Evolutionary conservation across 2,797 vertebrate species (phyloP), one percentile per base, ranked within the genome.

Genomic region (Clarias laeviceps): DNA sequence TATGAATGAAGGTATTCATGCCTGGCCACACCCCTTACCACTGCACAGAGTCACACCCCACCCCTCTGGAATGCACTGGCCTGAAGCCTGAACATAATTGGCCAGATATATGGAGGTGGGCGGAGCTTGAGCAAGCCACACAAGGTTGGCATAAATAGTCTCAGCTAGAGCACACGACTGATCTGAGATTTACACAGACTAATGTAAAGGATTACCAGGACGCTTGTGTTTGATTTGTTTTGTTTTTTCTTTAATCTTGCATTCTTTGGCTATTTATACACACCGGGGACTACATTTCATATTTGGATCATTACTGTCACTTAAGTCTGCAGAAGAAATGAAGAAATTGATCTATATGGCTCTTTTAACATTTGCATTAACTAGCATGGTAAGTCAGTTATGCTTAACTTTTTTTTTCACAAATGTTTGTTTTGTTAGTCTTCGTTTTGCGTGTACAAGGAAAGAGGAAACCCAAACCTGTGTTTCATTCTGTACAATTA

Each of bases 1-100:
- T 95, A 95, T 96, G 95, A 96, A 96, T 96, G 96, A 95, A 88
- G 89, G 93, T 90, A 95, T 96, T 96, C 94, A 96, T 95, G 68
- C 3, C 0, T 84, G 88, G 54, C 91, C 93, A 92, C 94, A 92
- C 94, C 95, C 80, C 2, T 84, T 54, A 68, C 69, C 70, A 62
- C 64, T 50, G 22, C 69, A 81, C 45, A 86, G 80, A 64, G 82
- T 40, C 89, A 54, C 86, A 83, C 61, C 88, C 83, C 34, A 68
- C 74, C 87, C 82, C 24, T 85, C 84, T 86, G 84, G 89, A 89
- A 90, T 85, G 84, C 86, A 84, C 87, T 91, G 88, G 91, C 84
- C 69, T 29, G 66, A 57, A 66, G 86, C 90, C 91, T 89, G 90
- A 32, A 88, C 86, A 90, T 90, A 72, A 96, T 95, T 96, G 94